Conservation (phyloP, 1,140 invertebrate genomes). For the Drosophila eugracilis region DNA sequence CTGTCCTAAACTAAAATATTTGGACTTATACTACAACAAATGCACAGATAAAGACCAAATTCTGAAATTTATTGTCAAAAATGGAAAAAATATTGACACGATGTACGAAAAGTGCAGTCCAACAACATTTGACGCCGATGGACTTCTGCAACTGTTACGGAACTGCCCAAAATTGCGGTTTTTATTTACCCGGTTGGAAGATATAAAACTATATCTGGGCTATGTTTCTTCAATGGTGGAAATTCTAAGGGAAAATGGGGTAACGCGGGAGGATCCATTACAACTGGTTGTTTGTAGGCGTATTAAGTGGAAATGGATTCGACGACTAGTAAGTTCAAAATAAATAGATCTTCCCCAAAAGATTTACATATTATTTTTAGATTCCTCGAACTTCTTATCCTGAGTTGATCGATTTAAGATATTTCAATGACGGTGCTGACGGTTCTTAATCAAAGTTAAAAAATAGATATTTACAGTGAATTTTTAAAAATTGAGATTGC, state of each 20-base stretch:
- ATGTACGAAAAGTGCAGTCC: not conserved
- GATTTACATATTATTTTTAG: not conserved
- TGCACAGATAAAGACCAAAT: not conserved
- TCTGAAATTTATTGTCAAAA: not conserved
- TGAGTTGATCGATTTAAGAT: not conserved
- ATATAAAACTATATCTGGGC: not conserved
- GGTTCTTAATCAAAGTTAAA: too few species aligned
- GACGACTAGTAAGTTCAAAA: not conserved
- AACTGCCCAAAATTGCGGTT: not conserved
- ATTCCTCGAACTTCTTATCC: not conserved
- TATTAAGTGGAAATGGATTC: slow-evolving; percentile 1
- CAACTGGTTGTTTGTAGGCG: not conserved
- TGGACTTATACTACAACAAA: not conserved
- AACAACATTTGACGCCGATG: not conserved
- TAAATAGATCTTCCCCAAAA: too few species aligned
- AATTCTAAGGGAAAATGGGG: not conserved
- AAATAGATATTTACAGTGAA: too few species aligned
- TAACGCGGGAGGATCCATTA: not conserved
- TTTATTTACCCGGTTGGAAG: not conserved
- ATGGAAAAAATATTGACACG: not conserved
- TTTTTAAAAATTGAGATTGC: too few species aligned
- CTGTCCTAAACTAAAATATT: not conserved
- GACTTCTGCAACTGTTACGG: not conserved
- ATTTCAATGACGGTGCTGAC: too few species aligned
- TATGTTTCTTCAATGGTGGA: not conserved